phyloP scores from a whole-genome alignment of 1,140 invertebrate species.

The Nixonia krombeini region DNA sequence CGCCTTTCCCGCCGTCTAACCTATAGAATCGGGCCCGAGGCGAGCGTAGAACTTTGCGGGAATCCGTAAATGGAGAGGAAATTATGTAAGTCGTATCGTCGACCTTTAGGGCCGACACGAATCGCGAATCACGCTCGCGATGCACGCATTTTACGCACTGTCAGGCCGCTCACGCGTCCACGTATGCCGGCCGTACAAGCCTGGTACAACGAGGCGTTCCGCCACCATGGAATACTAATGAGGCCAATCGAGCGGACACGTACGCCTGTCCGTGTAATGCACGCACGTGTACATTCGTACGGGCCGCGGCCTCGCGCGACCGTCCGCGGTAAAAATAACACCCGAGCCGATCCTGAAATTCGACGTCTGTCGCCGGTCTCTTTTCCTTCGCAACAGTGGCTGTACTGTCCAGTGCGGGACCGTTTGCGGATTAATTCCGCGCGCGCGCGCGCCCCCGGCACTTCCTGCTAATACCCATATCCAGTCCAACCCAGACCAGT shows the following conservation, averaged over 20 bases:
- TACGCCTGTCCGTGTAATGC: conserved; percentile 4
- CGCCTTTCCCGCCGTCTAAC: conserved; percentile 30
- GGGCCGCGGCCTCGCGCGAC: too few relatives aligned
- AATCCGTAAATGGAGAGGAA: conserved; percentile 46
- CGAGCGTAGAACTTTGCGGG: conserved; percentile 38
- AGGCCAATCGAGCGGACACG: conserved; percentile 13
- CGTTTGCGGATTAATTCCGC: neutral
- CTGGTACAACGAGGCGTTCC: conserved; percentile 52
- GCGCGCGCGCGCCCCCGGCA: conserved; percentile 4
- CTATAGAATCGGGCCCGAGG: conserved; percentile 34
- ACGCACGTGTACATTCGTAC: conserved; percentile 9
- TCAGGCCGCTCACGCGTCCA: conserved; percentile 58
- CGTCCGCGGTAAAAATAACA: too few relatives aligned
- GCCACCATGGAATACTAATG: conserved; percentile 57
- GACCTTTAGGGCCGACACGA: conserved; percentile 59
- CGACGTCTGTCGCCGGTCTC: too few relatives aligned
- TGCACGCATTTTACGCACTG: conserved; percentile 57
- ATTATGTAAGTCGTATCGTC: conserved; percentile 50
- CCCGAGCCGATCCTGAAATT: too few relatives aligned
- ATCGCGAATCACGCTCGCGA: conserved; percentile 50
- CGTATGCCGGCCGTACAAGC: conserved; percentile 55
- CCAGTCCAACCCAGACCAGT: conserved; percentile 27
- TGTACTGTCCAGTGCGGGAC: too few relatives aligned
- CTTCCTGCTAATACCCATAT: conserved; percentile 48
- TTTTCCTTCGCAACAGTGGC: too few relatives aligned